These are phyloP conservation scores for Melanocharis versteri DNA, from an alignment of 2,113 vertebrate genomes.

Conservation along the genomic window DNA sequence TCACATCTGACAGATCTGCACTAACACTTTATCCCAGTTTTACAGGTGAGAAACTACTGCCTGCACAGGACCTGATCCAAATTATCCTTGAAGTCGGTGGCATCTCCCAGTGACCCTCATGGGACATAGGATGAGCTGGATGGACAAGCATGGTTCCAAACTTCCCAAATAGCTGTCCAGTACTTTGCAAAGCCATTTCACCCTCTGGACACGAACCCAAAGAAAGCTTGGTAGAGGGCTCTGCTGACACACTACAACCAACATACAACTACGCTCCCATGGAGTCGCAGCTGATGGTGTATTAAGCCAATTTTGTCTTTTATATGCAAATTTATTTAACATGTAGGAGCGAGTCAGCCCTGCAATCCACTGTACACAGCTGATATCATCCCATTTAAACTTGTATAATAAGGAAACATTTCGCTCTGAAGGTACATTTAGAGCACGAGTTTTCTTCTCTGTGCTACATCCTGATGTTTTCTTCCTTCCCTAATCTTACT, in stretches of 20 bases:
- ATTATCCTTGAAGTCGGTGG: background rate
- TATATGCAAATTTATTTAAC: background rate
- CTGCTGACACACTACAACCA: background rate
- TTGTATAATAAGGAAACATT: background rate
- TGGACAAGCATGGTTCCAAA: background rate
- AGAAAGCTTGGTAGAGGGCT: background rate
- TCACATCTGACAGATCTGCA: background rate
- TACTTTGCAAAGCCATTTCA: background rate
- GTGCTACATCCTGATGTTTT: background rate
- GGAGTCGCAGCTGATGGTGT: background rate
- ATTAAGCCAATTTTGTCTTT: background rate
- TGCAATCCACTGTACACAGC: background rate
- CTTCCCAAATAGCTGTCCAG: background rate
- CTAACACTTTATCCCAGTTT: background rate
- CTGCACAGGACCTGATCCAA: background rate
- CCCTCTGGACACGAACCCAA: background rate
- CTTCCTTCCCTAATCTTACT: background rate
- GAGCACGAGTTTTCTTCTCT: background rate
- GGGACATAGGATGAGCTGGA: fast-evolving
- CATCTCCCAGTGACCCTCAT: background rate
- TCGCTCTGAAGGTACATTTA: background rate
- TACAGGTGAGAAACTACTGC: background rate
- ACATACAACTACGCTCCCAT: background rate
- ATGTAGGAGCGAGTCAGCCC: background rate
- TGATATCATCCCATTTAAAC: background rate